Conservation (phyloP, 2,888 invertebrate species). For the Philaethria dido region DNA sequence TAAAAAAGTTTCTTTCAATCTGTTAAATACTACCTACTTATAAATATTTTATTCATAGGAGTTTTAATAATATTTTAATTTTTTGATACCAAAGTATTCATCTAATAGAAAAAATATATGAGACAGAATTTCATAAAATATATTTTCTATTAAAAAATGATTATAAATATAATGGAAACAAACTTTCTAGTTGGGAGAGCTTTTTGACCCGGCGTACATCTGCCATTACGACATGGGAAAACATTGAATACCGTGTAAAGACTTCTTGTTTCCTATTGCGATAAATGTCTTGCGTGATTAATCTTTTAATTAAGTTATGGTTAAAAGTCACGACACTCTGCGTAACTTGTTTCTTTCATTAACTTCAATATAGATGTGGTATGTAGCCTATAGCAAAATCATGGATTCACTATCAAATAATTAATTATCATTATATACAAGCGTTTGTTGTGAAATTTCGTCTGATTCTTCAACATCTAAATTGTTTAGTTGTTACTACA, state of each 20-base stretch:
- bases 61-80: too few species aligned
- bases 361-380: not conserved
- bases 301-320: constrained; percentile 15
- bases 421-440: too few species aligned
- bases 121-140: too few species aligned
- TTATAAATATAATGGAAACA: constrained; percentile 4
- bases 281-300: constrained; percentile 23
- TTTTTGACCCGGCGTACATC: constrained; percentile 24
- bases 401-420: not conserved
- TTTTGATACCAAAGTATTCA: too few species aligned
- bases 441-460: not conserved
- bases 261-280: constrained; percentile 15
- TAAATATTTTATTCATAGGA: too few species aligned
- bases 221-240: constrained; percentile 24
- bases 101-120: too few species aligned
- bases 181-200: not conserved
- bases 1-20: too few species aligned
- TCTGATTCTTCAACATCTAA: too few species aligned
- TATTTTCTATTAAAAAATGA: too few species aligned
- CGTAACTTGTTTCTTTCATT: constrained; percentile 15
- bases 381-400: not conserved
- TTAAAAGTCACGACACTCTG: constrained; percentile 16
- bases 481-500: too few species aligned
- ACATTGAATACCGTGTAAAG: constrained; percentile 14
- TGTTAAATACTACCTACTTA: too few species aligned